Evolutionary conservation across 1,140 invertebrate species (phyloP).

Genomic region (Kradibia gibbosae): DNA sequence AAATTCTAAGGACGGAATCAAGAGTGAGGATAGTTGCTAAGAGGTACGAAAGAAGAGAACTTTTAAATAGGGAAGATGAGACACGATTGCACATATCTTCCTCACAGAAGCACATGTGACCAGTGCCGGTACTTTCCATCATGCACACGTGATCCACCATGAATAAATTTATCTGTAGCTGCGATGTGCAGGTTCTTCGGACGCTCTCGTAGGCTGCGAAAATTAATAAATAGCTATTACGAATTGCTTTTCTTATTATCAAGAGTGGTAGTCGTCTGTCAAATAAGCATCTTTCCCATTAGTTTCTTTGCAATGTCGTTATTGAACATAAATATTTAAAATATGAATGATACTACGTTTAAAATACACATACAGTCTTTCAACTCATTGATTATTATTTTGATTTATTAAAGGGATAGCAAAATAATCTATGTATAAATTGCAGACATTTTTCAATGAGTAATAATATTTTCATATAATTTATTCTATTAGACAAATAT

Average conservation of each 20-base stretch:
- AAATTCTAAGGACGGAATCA: slow-evolving; percentile 52
- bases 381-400: too few relatives aligned
- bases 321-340: too few relatives aligned
- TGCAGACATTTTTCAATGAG: too few relatives aligned
- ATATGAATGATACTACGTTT: too few relatives aligned
- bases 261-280: not conserved
- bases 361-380: too few relatives aligned
- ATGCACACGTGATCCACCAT: slow-evolving; percentile 99
- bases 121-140: slow-evolving; percentile 96
- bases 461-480: too few relatives aligned
- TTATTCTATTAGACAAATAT: too few relatives aligned
- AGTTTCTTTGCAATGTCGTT: too few relatives aligned
- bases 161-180: slow-evolving; percentile 95
- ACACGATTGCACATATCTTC: slow-evolving; percentile 93
- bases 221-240: slow-evolving; percentile 29
- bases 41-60: slow-evolving; percentile 62
- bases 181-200: slow-evolving; percentile 90
- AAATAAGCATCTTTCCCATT: too few relatives aligned
- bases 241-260: not conserved
- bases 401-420: too few relatives aligned
- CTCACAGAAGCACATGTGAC: slow-evolving; percentile 98
- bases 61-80: slow-evolving; percentile 64
- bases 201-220: slow-evolving; percentile 89
- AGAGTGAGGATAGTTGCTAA: slow-evolving; percentile 65
- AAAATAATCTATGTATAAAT: too few relatives aligned